A percentile compares a stretch with the other conserved stretches of the same genome.
phyloP scores from a whole-genome alignment of 2,888 invertebrate species.

The Exephanes ischioxanthus region DNA sequence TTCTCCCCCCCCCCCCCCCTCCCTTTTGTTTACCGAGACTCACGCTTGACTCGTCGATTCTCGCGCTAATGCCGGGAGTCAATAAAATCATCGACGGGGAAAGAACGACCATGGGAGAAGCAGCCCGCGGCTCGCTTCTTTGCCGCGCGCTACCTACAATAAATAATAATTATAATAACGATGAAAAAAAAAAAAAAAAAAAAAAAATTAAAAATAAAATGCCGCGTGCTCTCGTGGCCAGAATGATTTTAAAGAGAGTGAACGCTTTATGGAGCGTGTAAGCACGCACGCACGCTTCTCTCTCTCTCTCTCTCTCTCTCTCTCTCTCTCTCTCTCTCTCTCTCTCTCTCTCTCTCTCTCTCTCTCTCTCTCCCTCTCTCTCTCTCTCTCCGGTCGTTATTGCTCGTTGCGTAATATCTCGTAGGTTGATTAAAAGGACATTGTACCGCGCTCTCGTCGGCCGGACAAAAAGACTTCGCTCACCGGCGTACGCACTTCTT shows the following conservation, averaged over 20 bases:
- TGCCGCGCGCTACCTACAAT: slow-evolving; percentile 10
- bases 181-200: not conserved
- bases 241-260: slow-evolving; percentile 33
- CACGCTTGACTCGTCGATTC: slow-evolving; percentile 76
- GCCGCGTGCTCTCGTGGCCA: slow-evolving; percentile 34
- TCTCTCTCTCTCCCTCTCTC: not conserved
- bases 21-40: not conserved
- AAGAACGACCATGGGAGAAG: slow-evolving; percentile 15
- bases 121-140: slow-evolving; percentile 27
- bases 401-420: slow-evolving; percentile 50
- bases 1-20: not conserved
- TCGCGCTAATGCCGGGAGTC: slow-evolving; percentile 81
- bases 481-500: not conserved
- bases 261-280: slow-evolving; percentile 47
- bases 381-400: slow-evolving; percentile 22
- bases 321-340: not conserved
- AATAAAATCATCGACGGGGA: slow-evolving; percentile 73
- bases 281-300: slow-evolving; percentile 15
- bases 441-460: slow-evolving; percentile 39
- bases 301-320: not conserved
- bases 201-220: not conserved
- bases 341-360: not conserved
- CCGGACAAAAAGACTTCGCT: slow-evolving; percentile 34
- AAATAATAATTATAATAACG: not conserved
- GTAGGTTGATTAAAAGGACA: slow-evolving; percentile 38